These are phyloP conservation scores for Glyphotaelius pellucidus DNA, from an alignment of 2,888 invertebrate genomes.

Conservation along the genomic window DNA sequence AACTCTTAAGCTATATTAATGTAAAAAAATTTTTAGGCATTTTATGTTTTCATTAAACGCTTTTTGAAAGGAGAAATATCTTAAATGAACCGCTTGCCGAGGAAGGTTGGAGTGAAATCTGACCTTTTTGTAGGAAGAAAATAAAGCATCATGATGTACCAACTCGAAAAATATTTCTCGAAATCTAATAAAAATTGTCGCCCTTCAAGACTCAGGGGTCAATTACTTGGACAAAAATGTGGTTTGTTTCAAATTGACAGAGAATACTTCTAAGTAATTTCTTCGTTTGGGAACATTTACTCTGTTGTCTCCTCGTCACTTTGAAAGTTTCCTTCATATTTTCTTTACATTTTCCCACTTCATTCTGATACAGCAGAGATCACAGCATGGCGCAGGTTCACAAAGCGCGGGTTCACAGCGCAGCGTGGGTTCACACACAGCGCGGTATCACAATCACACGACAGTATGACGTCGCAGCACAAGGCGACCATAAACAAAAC, in stretches of 20 bases:
- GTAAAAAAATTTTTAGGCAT: too few species aligned
- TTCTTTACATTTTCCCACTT: neutral
- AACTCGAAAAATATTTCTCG: too few species aligned
- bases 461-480: neutral
- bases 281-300: neutral
- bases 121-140: too few species aligned
- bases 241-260: neutral
- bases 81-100: neutral
- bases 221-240: neutral
- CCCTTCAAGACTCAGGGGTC: neutral
- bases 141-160: too few species aligned
- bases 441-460: neutral
- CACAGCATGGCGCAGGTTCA: neutral
- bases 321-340: neutral
- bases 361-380: neutral
- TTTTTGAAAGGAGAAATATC: neutral
- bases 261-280: neutral
- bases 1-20: too few species aligned
- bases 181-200: too few species aligned
- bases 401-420: neutral
- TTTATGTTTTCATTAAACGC: too few species aligned
- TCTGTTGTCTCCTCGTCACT: neutral
- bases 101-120: neutral
- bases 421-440: neutral
- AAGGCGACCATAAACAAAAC: too few species aligned